Evolutionary conservation across 1,140 invertebrate species (phyloP), one percentile per base, ranked within the genome.

Genomic region (Drosophila parabipectinata): DNA sequence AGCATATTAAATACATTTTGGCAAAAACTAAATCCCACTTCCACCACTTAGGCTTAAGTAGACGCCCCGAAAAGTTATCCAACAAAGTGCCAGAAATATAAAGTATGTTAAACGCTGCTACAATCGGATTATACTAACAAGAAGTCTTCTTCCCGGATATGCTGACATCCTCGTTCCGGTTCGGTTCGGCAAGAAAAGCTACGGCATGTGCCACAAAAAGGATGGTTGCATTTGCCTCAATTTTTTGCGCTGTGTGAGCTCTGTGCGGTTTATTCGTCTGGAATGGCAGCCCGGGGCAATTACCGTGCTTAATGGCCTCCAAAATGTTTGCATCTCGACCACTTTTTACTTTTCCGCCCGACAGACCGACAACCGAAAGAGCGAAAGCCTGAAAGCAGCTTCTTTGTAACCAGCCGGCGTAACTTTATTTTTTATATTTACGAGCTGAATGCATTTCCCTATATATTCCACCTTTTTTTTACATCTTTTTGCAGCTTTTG

Each of bases 221-320:
- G 51, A 69, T 56, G 32, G 24, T 7, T 69, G 51, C 64, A 69
- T 26, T 69, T 69, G 18, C 47, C 60, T 37, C 45, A 30, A 4
- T 52, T 32, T 32, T 18, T 61, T n/a, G 15, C 44, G 7, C 15
- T 47, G 44, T 12, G 28, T 50, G 58, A 21, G 44, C 44, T 67
- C 62, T 69, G 53, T 72, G 44, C 18, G 79, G 83, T 55, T 83
- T 79, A 88, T 60, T 79, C 83, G 83, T 61, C 47, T 76, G 83
- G 79, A 80, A 83, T 73, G 75, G 64, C 6, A 44, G 39, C 66
- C 62, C 50, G 61, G 53, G 71, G 72, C 82, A 85, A 84, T 81
- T 81, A 84, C 80, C 77, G 45, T 50, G 72, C 61, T 75, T 59
- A 81, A 60, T 72, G 76, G 58, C 57, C 64, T 69, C 67, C 67